Conservation (phyloP, 92 coral and sea anemone species). For the Scolanthus callimorphus region DNA sequence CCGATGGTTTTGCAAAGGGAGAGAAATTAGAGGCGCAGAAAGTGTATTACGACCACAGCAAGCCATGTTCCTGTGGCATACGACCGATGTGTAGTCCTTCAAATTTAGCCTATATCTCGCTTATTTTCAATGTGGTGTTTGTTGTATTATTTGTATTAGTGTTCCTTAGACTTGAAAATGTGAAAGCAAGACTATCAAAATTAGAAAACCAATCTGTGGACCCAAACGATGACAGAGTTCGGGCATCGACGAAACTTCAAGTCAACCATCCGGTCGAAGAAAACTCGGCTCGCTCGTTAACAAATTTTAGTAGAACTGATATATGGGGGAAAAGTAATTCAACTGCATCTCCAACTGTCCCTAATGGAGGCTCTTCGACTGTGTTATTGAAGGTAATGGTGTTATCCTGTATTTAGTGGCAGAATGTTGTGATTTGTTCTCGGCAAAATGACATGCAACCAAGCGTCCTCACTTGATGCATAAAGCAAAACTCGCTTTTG, state of each 20-base stretch:
- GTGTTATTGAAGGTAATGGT: slow-evolving; percentile 21
- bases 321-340: slow-evolving; percentile 37
- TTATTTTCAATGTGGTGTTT: slow-evolving; percentile 76
- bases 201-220: slow-evolving; percentile 24
- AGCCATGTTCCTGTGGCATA: background rate
- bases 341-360: slow-evolving; percentile 26
- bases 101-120: slow-evolving; percentile 54
- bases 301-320: slow-evolving; percentile 10
- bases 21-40: slow-evolving; percentile 3
- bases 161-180: slow-evolving; percentile 66
- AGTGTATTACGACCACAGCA: background rate
- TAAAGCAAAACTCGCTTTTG: slow-evolving; percentile 15
- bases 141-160: slow-evolving; percentile 79
- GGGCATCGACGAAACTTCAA: slow-evolving; percentile 12
- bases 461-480: background rate
- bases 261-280: background rate
- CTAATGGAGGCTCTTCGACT: slow-evolving; percentile 18
- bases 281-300: slow-evolving; percentile 3
- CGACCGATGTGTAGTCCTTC: slow-evolving; percentile 33
- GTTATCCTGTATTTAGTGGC: no score
- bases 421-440: background rate
- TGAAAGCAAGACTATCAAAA: slow-evolving; percentile 61
- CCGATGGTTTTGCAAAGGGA: slow-evolving; percentile 16
- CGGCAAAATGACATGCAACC: background rate
- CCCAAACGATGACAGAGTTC: slow-evolving; percentile 13